Evolutionary conservation across 2,888 invertebrate species (phyloP).

Genomic region (Cremastinae sp.): DNA sequence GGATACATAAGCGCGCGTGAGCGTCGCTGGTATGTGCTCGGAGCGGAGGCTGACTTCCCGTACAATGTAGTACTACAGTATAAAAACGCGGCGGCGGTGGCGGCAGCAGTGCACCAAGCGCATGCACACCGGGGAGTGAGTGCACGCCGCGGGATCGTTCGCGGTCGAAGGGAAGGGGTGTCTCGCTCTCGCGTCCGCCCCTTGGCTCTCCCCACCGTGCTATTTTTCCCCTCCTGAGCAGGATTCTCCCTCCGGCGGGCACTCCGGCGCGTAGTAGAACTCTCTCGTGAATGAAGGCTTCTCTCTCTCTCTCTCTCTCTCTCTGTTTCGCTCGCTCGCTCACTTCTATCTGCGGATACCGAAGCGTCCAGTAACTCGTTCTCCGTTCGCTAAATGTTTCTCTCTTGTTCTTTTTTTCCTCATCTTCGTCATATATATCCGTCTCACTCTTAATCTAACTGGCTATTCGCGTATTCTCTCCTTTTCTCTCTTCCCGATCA

Average conservation of each 20-base stretch:
- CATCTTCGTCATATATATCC: too few species aligned
- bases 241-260: slow-evolving; percentile 28
- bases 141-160: slow-evolving; percentile 29
- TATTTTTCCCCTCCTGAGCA: background rate
- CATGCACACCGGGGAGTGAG: slow-evolving; percentile 22
- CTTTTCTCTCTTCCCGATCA: slow-evolving; percentile 42
- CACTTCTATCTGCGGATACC: background rate
- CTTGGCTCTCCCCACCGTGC: slow-evolving; percentile 65
- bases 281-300: slow-evolving; percentile 61
- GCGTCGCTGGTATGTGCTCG: slow-evolving; percentile 43
- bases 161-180: slow-evolving; percentile 32
- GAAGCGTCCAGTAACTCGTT: too few species aligned
- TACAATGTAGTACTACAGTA: slow-evolving; percentile 47
- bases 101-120: slow-evolving; percentile 53
- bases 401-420: background rate
- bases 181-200: slow-evolving; percentile 73
- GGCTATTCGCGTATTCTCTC: too few species aligned
- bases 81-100: too few species aligned
- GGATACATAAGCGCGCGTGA: slow-evolving; percentile 34
- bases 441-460: slow-evolving; percentile 26
- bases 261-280: slow-evolving; percentile 58
- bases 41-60: slow-evolving; percentile 17
- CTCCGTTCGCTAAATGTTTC: background rate
- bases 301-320: slow-evolving; percentile 17
- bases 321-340: background rate